Evolutionary conservation across 92 coral and sea anemone genomes (phyloP), one percentile per base, ranked within the genome.

Genomic region (Nematostella vectensis): DNA sequence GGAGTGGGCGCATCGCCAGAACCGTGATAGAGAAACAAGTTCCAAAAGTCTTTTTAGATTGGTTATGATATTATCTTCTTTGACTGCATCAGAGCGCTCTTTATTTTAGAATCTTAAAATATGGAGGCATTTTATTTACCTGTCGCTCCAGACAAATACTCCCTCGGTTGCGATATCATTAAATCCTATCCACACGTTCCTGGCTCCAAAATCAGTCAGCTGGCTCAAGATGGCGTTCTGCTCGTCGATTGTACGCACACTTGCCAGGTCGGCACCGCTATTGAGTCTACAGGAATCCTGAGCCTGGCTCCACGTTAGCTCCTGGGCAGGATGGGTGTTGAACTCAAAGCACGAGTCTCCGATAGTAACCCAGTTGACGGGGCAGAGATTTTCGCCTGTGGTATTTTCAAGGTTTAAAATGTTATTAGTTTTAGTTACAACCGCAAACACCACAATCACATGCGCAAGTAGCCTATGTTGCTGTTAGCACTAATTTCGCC

Each of bases 321-420:
- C 56, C 49, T 78, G 99, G 9, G 72, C 74, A 0, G 74, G 57
- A 27, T 80, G 87, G 11, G 81, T 66, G 51, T 86, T 93, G 54
- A 93, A 87, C 58, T 80, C 82, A 50, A 88, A 87, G 63, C 99
- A 93, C 29, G 64, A 61, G 67, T 87, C 88, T 3, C 87, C 89
- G 42, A 77, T 72, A 40, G 64, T 68, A 33, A 77, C 69, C 97
- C 99, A 93, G 63, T 76, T 79, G 9, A 49, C 57, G 2, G 99
- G 99, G 40, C 99, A 93, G 24, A 87, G 57, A 54, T 82, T 82
- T 25, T 67, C 75, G 45, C 99, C 99, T 93, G 40, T 33, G 40
- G 40, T 6, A 33, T 33, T 33, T 33, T 33, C 40, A 33, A 6
- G 40, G 8, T 33, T 15, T 33, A 33, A 33, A 33, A 33, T n/a